Evolutionary conservation across 2,797 vertebrate species (phyloP).

Genomic region (Acrossocheilus fasciatus): DNA sequence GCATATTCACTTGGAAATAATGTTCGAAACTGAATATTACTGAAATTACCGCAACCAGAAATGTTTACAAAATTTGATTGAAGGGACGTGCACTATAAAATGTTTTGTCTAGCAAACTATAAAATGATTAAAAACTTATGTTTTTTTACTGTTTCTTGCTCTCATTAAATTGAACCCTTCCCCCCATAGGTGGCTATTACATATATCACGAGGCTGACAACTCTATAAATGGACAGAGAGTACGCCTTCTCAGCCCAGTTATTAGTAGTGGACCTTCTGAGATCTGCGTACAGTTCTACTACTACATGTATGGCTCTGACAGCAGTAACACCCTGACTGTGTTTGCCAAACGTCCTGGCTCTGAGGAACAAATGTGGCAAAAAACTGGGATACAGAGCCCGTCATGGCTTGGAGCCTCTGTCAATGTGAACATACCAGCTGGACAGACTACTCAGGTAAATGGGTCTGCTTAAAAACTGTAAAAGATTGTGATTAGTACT

Average conservation of each 20-base stretch:
- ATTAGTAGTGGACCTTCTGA: conserved; percentile 65
- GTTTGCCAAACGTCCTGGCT: conserved; percentile 58
- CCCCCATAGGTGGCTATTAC: conserved; percentile 75
- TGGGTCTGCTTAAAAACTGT: neutral
- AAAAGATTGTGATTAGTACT: neutral
- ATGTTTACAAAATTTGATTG: neutral
- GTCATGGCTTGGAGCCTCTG: conserved; percentile 73
- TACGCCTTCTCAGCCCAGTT: conserved; percentile 74
- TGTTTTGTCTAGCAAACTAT: conserved; percentile 14
- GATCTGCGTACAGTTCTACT: conserved; percentile 81
- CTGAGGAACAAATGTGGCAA: conserved; percentile 71
- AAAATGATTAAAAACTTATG: neutral
- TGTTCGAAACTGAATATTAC: neutral
- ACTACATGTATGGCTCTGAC: conserved; percentile 80
- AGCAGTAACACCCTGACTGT: conserved; percentile 65
- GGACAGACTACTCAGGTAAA: conserved; percentile 75
- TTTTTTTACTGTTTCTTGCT: neutral
- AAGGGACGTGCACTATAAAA: neutral
- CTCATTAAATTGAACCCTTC: neutral
- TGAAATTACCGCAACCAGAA: neutral
- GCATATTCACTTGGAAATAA: neutral
- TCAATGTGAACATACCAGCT: conserved; percentile 72
- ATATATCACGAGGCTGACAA: conserved; percentile 82
- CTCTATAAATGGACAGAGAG: conserved; percentile 65
- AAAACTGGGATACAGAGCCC: conserved; percentile 76